Base-by-base conservation (phyloP, 2,888 invertebrate species). In the Pseudococcus longispinus region DNA sequence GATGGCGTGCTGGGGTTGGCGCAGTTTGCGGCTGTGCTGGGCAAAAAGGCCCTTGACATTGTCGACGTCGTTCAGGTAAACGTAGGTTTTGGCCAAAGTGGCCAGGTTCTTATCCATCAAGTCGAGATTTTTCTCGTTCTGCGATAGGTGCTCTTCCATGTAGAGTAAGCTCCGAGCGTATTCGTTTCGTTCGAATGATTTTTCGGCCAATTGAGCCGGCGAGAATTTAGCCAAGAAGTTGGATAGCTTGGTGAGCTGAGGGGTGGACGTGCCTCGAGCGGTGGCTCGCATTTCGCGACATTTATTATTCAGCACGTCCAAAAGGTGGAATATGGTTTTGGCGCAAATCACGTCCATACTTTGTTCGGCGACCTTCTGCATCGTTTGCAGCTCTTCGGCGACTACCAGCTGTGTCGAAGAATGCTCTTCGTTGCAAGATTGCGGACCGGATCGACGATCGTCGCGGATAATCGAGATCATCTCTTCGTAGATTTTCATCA, bases 41-140 rank as follows among this genome's bases (percentile, higher is more conserved):
- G 95, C 95, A 84, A 94, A 92, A 11, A 95, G 94, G 11, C 95
- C 93, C 92, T 89, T 94, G 0, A 98, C 95, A 13, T 96, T 96
- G 91, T 98, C 98, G 0, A 97, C 94, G 90, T 98, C 98, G 90
- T 97, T 95, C 88, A 98, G 91, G 88, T 95, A 93, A 0, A 96
- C 95, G 90, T 98, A 98, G 89, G 98, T 94, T 92, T 96, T 95
- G 92, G 93, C 89, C 15, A 90, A 89, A 88, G 70, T 84, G 55
- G 77, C 80, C 51, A 85, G n/a, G 42, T 74, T 18, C 51, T 70
- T 80, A 26, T 86, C 86, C 20, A 60, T 37, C 4, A 20, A 18
- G 6, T 65, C 13, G 29, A 26, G n/a, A 15, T 29, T 70, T 0
- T 29, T 51, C 15, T 92, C 91, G 86, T 93, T 91, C 83, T 93